Evolutionary conservation across 1,140 invertebrate genomes (phyloP), one percentile per base, ranked within the genome.

Genomic region (Lethocerus indicus): DNA sequence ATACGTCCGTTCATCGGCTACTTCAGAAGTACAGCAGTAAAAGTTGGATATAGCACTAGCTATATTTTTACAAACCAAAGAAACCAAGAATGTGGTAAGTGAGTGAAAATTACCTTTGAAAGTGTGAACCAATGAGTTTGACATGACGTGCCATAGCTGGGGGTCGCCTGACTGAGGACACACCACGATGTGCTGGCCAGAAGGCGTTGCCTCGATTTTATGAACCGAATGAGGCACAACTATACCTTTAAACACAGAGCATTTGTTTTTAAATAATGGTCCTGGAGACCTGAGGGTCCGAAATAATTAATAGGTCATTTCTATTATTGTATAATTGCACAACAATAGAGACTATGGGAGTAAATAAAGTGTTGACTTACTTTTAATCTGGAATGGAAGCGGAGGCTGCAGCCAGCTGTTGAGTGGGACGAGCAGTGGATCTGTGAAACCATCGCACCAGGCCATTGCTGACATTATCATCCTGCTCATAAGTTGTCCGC

Each of bases 91-190:
- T 20, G 18, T 39, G 18, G 3, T 6, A 21, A 13, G 23, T 20
- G 16, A 13, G 20, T 3, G 23, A 6, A 4, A 25, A 50, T 63
- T 63, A 81, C 81, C 85, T 76, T 82, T 83, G 57, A 87, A 87
- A 0, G 79, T 83, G 58, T 83, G 78, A 1, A 87, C 76, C 51
- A 84, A 67, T 48, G 80, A 81, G 54, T 83, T 82, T 20, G 81
- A 83, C 74, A 87, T 86, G 14, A 88, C 76, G 58, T 88, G 83
- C 79, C 85, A 88, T 9, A 87, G 66, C 57, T 87, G 79, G 39
- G 86, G 77, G 54, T 82, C 79, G 1, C 79, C 79, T 24, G 72
- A 67, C 9, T 72, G 71, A 1, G 78, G 77, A 29, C 79, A 78
- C 35, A 84, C 66, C 21, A 85, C 76, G 21, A 83, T 69, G 61